Percentiles rank a stretch among this genome's conserved stretches.
phyloP scores from a whole-genome alignment of 2,113 vertebrate species.

The Osmerus eperlanus region DNA sequence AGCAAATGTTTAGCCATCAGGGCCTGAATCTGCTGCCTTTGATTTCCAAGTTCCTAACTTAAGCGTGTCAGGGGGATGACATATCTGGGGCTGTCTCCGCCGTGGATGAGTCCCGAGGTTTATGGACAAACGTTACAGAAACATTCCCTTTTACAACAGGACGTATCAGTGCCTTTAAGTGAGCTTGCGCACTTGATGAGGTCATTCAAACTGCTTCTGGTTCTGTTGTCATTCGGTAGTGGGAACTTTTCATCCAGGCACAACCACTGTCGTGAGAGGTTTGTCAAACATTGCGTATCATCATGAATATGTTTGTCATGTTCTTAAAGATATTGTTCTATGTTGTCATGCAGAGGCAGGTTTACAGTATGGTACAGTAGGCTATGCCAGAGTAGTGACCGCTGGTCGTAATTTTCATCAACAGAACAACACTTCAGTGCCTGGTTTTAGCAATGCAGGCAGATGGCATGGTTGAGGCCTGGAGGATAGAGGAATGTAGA shows the following conservation, averaged over 20 bases:
- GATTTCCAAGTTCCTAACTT: constrained; percentile 21
- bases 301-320: neutral
- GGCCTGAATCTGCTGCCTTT: constrained; percentile 22
- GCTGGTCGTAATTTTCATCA: neutral
- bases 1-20: constrained; percentile 14
- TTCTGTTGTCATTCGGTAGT: no score
- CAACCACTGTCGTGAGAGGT: no score
- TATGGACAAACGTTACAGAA: no score
- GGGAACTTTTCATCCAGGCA: no score
- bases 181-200: no score
- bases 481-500: neutral
- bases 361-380: neutral
- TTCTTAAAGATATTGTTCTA: neutral
- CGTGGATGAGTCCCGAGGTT: neutral
- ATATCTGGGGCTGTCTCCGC: constrained; percentile 24
- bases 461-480: neutral
- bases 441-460: neutral
- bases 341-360: neutral
- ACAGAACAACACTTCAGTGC: neutral
- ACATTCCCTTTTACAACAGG: no score
- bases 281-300: neutral
- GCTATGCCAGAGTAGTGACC: neutral
- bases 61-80: constrained; percentile 18
- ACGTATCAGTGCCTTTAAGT: no score
- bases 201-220: no score